These are phyloP conservation scores for Falco concolor DNA, from an alignment of 2,797 vertebrate species.

Conservation along the genomic window DNA sequence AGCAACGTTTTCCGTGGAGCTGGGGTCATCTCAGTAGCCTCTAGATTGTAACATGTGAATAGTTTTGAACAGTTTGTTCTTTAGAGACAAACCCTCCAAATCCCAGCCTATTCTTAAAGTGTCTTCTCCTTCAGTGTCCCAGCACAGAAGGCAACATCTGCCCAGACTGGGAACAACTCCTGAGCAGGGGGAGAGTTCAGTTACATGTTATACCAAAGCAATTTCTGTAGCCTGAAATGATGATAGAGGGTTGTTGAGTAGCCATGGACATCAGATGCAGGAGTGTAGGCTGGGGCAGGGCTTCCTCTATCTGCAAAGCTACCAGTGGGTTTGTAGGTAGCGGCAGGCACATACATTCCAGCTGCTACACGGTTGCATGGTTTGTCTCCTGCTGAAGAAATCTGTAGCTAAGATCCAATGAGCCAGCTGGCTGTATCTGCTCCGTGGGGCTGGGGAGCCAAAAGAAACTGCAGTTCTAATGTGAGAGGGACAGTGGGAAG, in stretches of 20 bases:
- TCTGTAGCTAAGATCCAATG: neutral
- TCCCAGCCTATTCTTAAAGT: neutral
- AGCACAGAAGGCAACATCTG: neutral
- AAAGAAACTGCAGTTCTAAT: neutral
- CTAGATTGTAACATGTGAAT: neutral
- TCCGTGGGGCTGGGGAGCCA: neutral
- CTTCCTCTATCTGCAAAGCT: neutral
- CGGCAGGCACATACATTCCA: neutral
- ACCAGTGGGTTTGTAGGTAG: neutral
- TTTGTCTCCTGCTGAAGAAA: neutral
- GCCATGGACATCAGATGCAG: neutral
- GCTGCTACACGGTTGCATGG: neutral
- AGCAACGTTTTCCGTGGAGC: neutral
- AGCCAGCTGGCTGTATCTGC: neutral
- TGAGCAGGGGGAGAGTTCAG: neutral
- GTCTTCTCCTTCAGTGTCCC: neutral
- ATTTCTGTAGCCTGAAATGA: neutral
- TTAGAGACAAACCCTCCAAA: neutral
- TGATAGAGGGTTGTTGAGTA: neutral
- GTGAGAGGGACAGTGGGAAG: neutral
- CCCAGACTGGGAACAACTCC: neutral
- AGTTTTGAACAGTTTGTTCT: neutral
- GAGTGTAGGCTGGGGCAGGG: neutral
- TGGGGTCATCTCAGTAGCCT: neutral
- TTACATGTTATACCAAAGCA: neutral